Percentiles rank a stretch among this genome's conserved stretches.
Conservation (phyloP, 2,113 vertebrate genomes). For the Gymnocephalus cernua region DNA sequence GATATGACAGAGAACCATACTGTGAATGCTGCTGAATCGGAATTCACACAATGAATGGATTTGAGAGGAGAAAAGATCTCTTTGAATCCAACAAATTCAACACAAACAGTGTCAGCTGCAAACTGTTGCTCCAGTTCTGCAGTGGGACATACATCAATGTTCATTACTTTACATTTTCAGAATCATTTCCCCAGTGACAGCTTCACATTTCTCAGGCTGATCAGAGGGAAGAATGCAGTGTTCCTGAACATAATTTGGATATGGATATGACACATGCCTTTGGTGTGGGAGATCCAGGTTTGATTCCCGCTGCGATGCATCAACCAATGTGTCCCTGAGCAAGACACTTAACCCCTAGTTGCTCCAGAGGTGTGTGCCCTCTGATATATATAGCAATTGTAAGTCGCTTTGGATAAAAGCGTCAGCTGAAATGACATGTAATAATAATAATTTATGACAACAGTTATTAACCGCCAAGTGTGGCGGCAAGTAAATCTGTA, state of each 20-base stretch:
- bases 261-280: no score
- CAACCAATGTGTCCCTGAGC: no score
- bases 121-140: not conserved
- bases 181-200: slow-evolving; percentile 35
- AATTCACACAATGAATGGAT: not conserved
- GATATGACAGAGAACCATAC: no score
- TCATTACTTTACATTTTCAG: slow-evolving; percentile 48
- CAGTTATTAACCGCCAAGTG: slow-evolving; percentile 59
- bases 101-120: slow-evolving; percentile 16
- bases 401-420: no score
- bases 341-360: no score
- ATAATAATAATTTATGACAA: slow-evolving; percentile 71
- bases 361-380: no score
- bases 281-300: no score
- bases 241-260: slow-evolving; percentile 46
- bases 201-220: slow-evolving; percentile 58
- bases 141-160: not conserved
- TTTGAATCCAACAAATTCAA: slow-evolving; percentile 9
- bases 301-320: no score
- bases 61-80: not conserved
- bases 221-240: slow-evolving; percentile 44
- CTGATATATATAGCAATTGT: no score
- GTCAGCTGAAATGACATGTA: no score
- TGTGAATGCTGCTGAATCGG: no score
- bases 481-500: slow-evolving; percentile 62